phyloP scores from a whole-genome alignment of 2,797 vertebrate genomes.

The Macrochelys suwanniensis region DNA sequence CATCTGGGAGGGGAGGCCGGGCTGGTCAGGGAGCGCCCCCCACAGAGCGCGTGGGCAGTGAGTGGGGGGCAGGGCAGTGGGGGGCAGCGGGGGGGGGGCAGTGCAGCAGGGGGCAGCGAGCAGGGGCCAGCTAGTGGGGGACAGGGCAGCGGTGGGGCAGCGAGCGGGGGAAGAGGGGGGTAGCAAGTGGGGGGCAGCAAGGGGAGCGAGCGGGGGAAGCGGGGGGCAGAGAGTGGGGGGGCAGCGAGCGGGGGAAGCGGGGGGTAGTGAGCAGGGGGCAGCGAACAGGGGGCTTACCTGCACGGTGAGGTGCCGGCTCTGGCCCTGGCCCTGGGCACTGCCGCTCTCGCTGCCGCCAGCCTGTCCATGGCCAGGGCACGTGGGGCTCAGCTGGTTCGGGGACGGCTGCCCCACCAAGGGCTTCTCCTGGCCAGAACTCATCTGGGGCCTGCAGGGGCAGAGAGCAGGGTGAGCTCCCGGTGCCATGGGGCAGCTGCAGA shows the following conservation, averaged over 20 bases:
- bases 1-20: slow-evolving; percentile 67
- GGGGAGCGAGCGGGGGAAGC: too few species aligned
- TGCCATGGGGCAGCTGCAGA: too few species aligned
- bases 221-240: too few species aligned
- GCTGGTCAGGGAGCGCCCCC: not conserved
- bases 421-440: not conserved
- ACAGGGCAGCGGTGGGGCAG: too few species aligned
- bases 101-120: too few species aligned
- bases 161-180: not conserved
- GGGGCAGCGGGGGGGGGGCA: too few species aligned
- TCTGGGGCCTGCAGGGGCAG: not conserved
- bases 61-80: too few species aligned
- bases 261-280: too few species aligned
- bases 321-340: not conserved
- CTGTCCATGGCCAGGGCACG: not conserved
- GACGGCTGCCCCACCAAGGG: not conserved
- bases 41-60: not conserved
- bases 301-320: not conserved
- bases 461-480: not conserved
- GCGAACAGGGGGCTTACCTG: not conserved
- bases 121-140: too few species aligned
- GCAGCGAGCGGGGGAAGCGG: too few species aligned
- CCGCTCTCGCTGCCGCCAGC: not conserved
- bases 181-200: too few species aligned
- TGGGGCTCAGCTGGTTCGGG: not conserved